A percentile compares a stretch with the other conserved stretches of the same genome.
Evolutionary conservation across 2,888 invertebrate genomes (phyloP).

Genomic region (Synanthedon andrenaeformis): DNA sequence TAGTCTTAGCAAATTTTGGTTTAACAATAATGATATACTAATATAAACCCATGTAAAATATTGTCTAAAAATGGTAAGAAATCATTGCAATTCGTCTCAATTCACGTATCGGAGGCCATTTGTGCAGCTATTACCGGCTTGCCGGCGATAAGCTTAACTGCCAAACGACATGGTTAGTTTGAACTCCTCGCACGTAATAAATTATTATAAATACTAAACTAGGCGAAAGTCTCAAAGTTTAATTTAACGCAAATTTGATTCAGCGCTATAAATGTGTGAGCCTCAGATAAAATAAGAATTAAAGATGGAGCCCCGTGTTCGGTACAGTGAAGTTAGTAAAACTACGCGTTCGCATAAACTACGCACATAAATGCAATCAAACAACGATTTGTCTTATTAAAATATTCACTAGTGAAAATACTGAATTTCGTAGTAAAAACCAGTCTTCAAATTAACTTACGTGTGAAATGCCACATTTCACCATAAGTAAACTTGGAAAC

Average conservation of each 20-base stretch:
- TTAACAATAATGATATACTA: no score
- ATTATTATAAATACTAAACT: conserved; percentile 59
- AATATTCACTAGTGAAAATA: no score
- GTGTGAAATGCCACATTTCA: no score
- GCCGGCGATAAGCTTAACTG: conserved; percentile 59
- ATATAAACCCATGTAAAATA: no score
- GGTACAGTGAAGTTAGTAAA: no score
- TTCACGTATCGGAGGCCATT: conserved; percentile 46
- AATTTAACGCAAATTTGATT: conserved; percentile 69
- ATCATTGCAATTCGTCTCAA: conserved; percentile 55
- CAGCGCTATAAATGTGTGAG: conserved; percentile 40
- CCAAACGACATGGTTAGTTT: conserved; percentile 64
- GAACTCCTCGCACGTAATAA: conserved; percentile 57
- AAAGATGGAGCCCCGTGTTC: not conserved
- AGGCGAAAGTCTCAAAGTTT: conserved; percentile 44
- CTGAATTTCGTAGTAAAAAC: no score
- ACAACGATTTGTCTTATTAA: no score
- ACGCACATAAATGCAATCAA: no score
- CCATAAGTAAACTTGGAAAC: no score
- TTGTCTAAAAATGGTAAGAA: conserved; percentile 23
- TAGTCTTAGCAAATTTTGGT: no score
- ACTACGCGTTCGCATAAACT: no score
- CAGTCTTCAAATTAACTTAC: no score
- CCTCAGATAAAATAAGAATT: not conserved
- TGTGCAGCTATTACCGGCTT: conserved; percentile 52